Evolutionary conservation across 2,888 invertebrate genomes (phyloP), one percentile per base, ranked within the genome.

Genomic region (Scelioninae gen. 1): DNA sequence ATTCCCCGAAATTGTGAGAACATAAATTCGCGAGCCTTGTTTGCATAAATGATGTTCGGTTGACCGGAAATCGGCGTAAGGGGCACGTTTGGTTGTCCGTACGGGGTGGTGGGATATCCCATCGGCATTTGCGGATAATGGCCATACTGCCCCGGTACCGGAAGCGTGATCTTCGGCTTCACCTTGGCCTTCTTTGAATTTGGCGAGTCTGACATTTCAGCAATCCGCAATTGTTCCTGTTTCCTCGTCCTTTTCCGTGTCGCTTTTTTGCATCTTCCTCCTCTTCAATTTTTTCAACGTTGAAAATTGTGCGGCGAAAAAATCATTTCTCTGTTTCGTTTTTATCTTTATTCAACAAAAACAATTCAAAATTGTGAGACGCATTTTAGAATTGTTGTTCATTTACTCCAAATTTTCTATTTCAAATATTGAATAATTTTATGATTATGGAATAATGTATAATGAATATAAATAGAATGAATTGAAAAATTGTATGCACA

Each of bases 1-100:
- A 96, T 95, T 0, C 96, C 96, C 86, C 95, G 95, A 86, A 97
- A 96, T 88, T 96, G 96, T 86, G 96, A 95, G 89, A 96, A 96
- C 94, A 96, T 95, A 87, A 96, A 97, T 85, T 95, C 95, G 0
- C 96, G 96, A 0, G 96, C 95, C 84, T 95, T 96, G 84, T 94
- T 94, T 0, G 94, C 93, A 85, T 95, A 95, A 92, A 94, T 93
- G 8, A 90, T 85, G 23, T 89, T 88, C 0, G 91, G 92, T 47
- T 91, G 91, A 0, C 91, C 92, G 13, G 90, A 82, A 6, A 88
- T 90, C 2, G 93, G 93, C 0, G 93, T 93, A 82, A 92, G 84
- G 9, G 93, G 93, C 45, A 93, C 78, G 11, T 92, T 90, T 0
- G 92, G 87, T 71, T 90, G 91, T 0, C 88, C 91, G 31, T 90